Base-by-base conservation (phyloP, 2,888 invertebrate genomes). In the Elysia crispata region DNA sequence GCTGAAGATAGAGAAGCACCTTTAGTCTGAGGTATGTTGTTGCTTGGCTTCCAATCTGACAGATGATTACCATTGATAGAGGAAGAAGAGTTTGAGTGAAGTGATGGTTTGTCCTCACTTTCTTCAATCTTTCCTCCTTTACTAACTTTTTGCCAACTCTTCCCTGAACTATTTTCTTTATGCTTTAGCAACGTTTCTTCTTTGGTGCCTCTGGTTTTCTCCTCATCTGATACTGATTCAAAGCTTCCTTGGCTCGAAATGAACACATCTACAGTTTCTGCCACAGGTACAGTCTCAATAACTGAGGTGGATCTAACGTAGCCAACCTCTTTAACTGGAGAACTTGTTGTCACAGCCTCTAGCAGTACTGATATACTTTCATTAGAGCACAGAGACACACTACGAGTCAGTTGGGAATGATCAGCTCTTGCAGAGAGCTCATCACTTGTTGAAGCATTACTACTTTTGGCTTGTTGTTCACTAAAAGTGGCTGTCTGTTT, bases 221-320 rank as follows among this genome's bases (percentile, higher is more conserved):
- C 60, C 41, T 41, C 41, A 11, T 41, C 41, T 41, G 41, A 41
- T 41, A 41, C 11, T 41, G 41, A 41, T 41, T 41, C 41, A 6
- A 41, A 3, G 41, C 41, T 41, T 41, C 41, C 41, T 11, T 11
- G 41, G 41, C 41, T 41, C 5, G 41, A 41, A 41, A 41, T 41
- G 11, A 41, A 41, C 41, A 78, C 78, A 72, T 64, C 57, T 23
- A 79, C 28, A 54, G 60, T 74, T 28, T 64, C 79, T 15, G 79
- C 66, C 23, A 79, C 49, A n/a, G 79, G 70, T 25, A 79, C 79
- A 20, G 75, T 79, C 62, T 79, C 76, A 49, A 79, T 76, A 41
- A 70, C 28, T 1, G 33, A 31, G 28, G 70, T 20, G 31, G 70
- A 70, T 31, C 28, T 18, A 20, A 70, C 41, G 25, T 23, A 23